Conservation (phyloP, 2,113 vertebrate genomes). For the Nycticebus coucang region DNA sequence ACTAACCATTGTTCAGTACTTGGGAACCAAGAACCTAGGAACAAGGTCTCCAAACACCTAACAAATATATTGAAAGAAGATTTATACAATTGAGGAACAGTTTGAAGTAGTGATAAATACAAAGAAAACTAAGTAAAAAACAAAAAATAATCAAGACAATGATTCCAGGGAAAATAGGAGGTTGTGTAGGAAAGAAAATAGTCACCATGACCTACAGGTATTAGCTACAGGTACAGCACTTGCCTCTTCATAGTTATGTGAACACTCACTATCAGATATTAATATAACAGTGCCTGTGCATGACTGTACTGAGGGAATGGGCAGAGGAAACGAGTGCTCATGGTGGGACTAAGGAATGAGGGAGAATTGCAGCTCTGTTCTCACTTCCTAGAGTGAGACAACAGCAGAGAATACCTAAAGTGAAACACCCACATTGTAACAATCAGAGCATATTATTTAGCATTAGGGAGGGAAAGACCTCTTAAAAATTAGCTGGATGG, state of each 20-base stretch:
- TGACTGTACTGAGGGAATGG: not conserved
- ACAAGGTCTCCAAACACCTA: no score
- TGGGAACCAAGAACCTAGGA: no score
- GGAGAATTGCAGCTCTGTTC: not conserved
- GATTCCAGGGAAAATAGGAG: not conserved
- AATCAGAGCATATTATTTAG: not conserved
- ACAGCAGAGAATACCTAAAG: not conserved
- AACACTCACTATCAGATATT: not conserved
- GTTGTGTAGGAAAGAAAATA: not conserved
- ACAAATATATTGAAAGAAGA: not conserved
- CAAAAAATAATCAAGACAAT: not conserved
- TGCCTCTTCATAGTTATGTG: not conserved
- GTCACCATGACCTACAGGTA: not conserved
- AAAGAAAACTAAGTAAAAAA: not conserved
- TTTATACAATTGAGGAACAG: not conserved
- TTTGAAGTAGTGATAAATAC: not conserved
- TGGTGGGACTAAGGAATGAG: no score
- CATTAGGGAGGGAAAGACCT: not conserved
- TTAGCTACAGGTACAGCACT: not conserved
- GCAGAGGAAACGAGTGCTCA: not conserved
- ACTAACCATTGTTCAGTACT: no score
- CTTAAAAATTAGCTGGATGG: not conserved
- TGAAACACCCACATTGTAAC: not conserved
- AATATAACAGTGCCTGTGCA: not conserved
- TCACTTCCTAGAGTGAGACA: not conserved